Conservation (phyloP, 2,888 invertebrate species). For the Nemurella pictetii region DNA sequence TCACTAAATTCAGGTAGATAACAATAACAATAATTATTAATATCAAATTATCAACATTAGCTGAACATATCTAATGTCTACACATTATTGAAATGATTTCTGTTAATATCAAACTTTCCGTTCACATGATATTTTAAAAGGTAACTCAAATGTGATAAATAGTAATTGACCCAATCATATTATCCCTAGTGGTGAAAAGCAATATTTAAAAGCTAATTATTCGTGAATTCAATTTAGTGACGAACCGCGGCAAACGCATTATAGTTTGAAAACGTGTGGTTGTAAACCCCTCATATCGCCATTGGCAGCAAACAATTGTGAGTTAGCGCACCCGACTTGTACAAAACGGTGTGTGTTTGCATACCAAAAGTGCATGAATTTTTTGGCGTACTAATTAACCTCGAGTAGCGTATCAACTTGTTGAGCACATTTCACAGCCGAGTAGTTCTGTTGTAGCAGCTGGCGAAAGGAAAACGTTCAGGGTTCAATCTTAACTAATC, state of each 20-base stretch:
- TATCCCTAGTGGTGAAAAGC: too few relatives aligned
- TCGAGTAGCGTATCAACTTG: slow-evolving; percentile 1
- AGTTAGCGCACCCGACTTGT: background rate
- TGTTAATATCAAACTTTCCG: too few relatives aligned
- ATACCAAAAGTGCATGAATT: background rate
- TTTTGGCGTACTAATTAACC: slow-evolving; percentile 18
- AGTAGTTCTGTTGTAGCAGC: slow-evolving; percentile 83
- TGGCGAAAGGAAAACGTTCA: slow-evolving; percentile 52
- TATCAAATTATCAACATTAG: too few relatives aligned
- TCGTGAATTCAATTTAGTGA: background rate
- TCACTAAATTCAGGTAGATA: too few relatives aligned
- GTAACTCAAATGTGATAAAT: too few relatives aligned
- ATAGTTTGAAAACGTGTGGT: background rate
- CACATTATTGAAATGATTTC: too few relatives aligned
- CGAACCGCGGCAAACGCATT: background rate
- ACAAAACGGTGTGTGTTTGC: background rate
- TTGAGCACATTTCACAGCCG: slow-evolving; percentile 61
- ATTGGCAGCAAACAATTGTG: background rate
- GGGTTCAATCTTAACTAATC: slow-evolving; percentile 29
- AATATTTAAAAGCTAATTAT: too few relatives aligned
- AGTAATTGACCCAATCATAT: too few relatives aligned
- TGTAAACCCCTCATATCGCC: background rate
- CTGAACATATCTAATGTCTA: too few relatives aligned
- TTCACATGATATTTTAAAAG: too few relatives aligned
- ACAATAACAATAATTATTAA: too few relatives aligned